Percentiles rank a stretch among this genome's conserved stretches.
Conservation (phyloP, 1,140 invertebrate genomes). For the Oryctes rhinoceros region DNA sequence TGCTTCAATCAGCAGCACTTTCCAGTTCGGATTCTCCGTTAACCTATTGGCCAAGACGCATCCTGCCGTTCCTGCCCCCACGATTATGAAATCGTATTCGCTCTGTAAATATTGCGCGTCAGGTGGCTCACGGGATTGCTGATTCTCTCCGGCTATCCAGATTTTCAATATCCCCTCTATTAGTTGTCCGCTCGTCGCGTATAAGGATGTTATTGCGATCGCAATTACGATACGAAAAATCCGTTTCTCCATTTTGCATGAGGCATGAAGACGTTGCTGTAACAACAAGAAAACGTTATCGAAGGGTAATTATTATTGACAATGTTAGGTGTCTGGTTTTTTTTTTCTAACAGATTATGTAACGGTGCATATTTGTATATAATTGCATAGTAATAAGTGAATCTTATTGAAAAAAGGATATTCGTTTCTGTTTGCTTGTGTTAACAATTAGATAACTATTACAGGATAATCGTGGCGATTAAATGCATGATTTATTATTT, state of each 20-base stretch:
- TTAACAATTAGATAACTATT: too few species aligned
- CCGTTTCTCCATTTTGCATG: neutral
- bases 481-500: too few species aligned
- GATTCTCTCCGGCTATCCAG: conserved; percentile 50
- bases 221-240: neutral
- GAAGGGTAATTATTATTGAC: too few species aligned
- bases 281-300: neutral
- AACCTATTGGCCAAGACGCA: conserved; percentile 70
- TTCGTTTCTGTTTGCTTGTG: too few species aligned
- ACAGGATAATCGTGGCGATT: too few species aligned
- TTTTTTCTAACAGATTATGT: too few species aligned
- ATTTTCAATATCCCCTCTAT: conserved; percentile 54
- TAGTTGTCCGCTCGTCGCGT: conserved; percentile 38
- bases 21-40: conserved; percentile 64
- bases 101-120: conserved; percentile 59
- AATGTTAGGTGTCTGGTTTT: too few species aligned
- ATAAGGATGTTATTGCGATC: neutral
- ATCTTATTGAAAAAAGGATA: too few species aligned
- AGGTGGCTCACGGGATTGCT: conserved; percentile 49
- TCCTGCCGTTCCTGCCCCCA: conserved; percentile 72
- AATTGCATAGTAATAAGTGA: too few species aligned
- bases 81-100: conserved; percentile 68
- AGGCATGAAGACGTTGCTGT: neutral
- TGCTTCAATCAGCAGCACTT: conserved; percentile 69
- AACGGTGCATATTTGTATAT: too few species aligned